Evolutionary conservation across 1,140 invertebrate species (phyloP).

Genomic region (Chlorops oryzae): DNA sequence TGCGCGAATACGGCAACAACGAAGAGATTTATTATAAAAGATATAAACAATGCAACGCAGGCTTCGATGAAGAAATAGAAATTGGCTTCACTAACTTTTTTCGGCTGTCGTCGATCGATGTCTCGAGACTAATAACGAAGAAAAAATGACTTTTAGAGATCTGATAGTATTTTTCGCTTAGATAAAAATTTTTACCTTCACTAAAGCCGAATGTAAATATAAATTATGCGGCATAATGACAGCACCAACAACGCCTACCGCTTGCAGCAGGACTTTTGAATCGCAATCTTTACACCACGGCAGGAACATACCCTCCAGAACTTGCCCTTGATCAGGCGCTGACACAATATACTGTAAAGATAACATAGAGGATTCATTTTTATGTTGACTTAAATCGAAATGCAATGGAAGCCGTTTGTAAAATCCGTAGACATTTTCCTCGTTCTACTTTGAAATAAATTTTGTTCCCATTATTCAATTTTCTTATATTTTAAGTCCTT

Average conservation of each 20-base stretch:
- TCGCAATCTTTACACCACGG: conserved; percentile 75
- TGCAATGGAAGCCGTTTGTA: too few species aligned
- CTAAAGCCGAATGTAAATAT: conserved; percentile 88
- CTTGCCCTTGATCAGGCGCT: conserved; percentile 62
- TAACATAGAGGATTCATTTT: neutral
- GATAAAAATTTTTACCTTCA: conserved; percentile 61
- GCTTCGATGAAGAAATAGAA: conserved; percentile 86
- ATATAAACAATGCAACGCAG: conserved; percentile 71
- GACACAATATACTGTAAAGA: conserved; percentile 64
- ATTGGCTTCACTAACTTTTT: conserved; percentile 72
- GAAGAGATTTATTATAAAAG: conserved; percentile 87
- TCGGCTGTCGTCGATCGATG: conserved; percentile 66
- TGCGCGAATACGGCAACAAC: conserved; percentile 84
- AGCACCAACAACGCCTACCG: conserved; percentile 85
- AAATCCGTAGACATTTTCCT: too few species aligned
- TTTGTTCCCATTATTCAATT: too few species aligned
- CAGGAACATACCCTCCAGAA: conserved; percentile 74
- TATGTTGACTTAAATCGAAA: neutral
- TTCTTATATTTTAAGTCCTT: too few species aligned
- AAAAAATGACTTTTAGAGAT: conserved; percentile 8
- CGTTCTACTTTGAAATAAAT: too few species aligned
- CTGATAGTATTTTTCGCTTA: neutral
- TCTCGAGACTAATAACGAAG: conserved; percentile 64
- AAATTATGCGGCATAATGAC: conserved; percentile 95
- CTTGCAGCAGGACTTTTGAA: conserved; percentile 65